Evolutionary conservation across 2,888 invertebrate species (phyloP), one percentile per base, ranked within the genome.

Genomic region (Synergus umbraculus): DNA sequence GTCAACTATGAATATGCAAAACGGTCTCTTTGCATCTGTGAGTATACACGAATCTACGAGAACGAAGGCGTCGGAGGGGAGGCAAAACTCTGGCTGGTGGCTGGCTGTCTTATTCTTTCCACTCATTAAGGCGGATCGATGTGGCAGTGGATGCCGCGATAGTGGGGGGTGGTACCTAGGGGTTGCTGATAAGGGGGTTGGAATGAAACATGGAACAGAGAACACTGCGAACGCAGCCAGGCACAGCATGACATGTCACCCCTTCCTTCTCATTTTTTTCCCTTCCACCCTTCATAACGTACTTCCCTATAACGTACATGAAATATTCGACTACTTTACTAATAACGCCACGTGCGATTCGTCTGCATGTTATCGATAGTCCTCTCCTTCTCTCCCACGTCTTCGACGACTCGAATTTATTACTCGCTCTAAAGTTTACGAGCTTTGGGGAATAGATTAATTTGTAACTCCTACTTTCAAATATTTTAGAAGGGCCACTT

Each of bases 41-140:
- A 46, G 5, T 83, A 78, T 80, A 80, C 77, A 76, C 65, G 67
- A 43, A 69, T 78, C 78, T 44, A 41, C 77, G 76, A 76, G 29
- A 63, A 81, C 77, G 81, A 76, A 76, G 77, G 82, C 80, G 81
- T 82, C 82, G 82, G 81, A 82, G 84, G 88, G 87, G 87, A 86
- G 87, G 84, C 81, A 82, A 84, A 85, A 84, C 82, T 84, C 81
- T 79, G 85, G 86, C 84, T 83, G 84, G 81, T 65, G 77, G 82
- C 80, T 82, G 85, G 90, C 90, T 91, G 91, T 91, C 91, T 92
- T 92, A 91, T 92, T 92, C 91, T 91, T 92, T 92, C 90, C 92
- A 91, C 92, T 92, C 92, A 92, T 92, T 92, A 92, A 92, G 91
- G 91, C 90, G 91, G 92, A 92, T 91, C 92, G 92, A 92, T 92